A percentile compares a stretch with the other conserved stretches of the same genome.
Evolutionary conservation across 30 jellyfish, hydroid and myxozoan genomes (phyloP).

Genomic region (Hydractinia symbiolongicarpus): DNA sequence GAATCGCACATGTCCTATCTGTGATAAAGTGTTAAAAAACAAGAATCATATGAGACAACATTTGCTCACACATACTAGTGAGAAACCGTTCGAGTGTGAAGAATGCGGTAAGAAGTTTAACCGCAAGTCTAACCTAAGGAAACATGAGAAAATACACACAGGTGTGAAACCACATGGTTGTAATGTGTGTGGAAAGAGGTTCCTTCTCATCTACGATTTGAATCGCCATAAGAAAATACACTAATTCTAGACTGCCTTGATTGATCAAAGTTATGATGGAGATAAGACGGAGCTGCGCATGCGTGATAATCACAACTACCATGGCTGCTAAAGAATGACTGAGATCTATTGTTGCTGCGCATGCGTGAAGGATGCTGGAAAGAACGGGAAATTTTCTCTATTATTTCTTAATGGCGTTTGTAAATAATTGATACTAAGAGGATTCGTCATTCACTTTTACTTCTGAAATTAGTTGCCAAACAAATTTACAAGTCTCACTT

Average conservation of each 20-base stretch:
- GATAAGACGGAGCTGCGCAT: too few species aligned
- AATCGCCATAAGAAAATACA: slow-evolving; percentile 6
- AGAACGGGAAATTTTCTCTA: too few species aligned
- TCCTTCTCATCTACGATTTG: not conserved
- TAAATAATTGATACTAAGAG: too few species aligned
- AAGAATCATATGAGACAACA: not conserved
- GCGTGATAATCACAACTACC: too few species aligned
- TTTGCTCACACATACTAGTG: not conserved
- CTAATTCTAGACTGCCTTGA: not conserved
- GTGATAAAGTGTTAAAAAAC: not conserved
- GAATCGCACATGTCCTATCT: not conserved
- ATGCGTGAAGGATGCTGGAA: too few species aligned
- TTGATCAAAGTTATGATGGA: too few species aligned
- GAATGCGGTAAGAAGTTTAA: not conserved
- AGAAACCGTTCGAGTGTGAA: not conserved
- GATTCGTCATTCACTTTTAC: too few species aligned
- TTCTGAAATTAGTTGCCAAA: too few species aligned
- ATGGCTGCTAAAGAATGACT: too few species aligned
- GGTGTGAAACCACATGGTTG: slow-evolving; percentile 8
- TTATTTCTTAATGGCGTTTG: too few species aligned
- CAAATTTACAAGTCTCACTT: too few species aligned
- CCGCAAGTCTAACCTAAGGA: not conserved
- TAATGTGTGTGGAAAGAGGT: not conserved
- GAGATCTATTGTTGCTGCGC: too few species aligned
- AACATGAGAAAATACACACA: slow-evolving; percentile 7